These are phyloP conservation scores for Larimichthys polyactis DNA, from an alignment of 2,113 vertebrate genomes.

Conservation along the genomic window DNA sequence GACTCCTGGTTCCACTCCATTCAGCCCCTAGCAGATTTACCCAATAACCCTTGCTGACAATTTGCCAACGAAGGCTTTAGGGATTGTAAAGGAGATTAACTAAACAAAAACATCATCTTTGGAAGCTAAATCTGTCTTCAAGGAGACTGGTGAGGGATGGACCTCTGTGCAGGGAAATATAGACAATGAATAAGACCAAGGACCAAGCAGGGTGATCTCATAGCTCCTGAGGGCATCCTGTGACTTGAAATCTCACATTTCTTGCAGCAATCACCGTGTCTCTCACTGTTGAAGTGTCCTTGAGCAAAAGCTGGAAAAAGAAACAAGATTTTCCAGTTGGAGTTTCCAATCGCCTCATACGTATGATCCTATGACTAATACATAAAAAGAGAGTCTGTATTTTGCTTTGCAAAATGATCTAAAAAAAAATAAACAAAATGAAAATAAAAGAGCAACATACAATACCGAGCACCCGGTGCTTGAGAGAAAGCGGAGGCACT, in stretches of 20 bases:
- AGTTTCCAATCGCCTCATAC: not conserved
- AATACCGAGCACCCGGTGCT: not conserved
- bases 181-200: conserved; percentile 41
- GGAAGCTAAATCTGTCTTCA: conserved; percentile 61
- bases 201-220: conserved; percentile 32
- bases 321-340: conserved; percentile 21
- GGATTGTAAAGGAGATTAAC: conserved; percentile 66
- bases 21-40: conserved; percentile 47
- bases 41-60: conserved; percentile 57
- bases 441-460: not conserved
- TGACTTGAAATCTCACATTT: conserved; percentile 45
- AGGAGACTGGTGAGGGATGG: conserved; percentile 55
- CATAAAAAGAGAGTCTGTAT: not conserved
- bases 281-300: conserved; percentile 53
- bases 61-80: conserved; percentile 41
- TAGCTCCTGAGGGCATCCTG: conserved; percentile 33
- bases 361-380: conserved; percentile 4
- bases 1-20: conserved; percentile 35
- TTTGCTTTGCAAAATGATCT: conserved; percentile 2
- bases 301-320: conserved; percentile 28
- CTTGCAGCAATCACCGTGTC: conserved; percentile 43
- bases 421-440: not conserved
- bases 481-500: not conserved
- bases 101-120: conserved; percentile 66
- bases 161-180: conserved; percentile 34